A percentile compares a stretch with the other conserved stretches of the same genome.
phyloP scores from a whole-genome alignment of 2,113 vertebrate species.

The Burhinus oedicnemus region DNA sequence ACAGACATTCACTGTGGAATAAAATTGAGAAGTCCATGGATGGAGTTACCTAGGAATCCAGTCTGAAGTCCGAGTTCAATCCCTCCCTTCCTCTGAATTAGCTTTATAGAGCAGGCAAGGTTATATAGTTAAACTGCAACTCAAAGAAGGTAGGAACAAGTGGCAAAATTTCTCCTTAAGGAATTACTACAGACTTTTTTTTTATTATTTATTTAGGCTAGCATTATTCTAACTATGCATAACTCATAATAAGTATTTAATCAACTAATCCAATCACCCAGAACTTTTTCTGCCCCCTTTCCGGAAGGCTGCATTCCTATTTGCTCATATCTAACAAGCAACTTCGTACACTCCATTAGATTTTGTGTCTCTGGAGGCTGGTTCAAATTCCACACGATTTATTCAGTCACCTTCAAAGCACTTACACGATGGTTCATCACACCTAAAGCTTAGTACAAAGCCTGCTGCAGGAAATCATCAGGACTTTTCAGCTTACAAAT shows the following conservation, averaged over 20 bases:
- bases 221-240: neutral
- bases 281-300: neutral
- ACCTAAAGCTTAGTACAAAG: neutral
- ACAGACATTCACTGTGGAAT: neutral
- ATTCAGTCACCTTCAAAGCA: conserved; percentile 1
- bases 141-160: neutral
- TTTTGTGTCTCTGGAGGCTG: neutral
- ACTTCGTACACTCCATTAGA: neutral
- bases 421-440: neutral
- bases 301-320: neutral
- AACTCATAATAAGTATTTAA: neutral
- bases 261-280: neutral
- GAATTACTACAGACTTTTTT: neutral
- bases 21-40: neutral
- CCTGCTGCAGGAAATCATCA: neutral
- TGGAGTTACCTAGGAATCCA: neutral
- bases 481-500: neutral
- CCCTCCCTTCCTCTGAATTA: neutral
- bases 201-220: neutral
- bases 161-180: neutral
- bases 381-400: neutral
- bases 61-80: neutral
- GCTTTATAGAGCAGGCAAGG: neutral
- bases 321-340: neutral
- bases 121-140: neutral